Evolutionary conservation across 2,888 invertebrate species (phyloP).

Genomic region (Dynastes maya): DNA sequence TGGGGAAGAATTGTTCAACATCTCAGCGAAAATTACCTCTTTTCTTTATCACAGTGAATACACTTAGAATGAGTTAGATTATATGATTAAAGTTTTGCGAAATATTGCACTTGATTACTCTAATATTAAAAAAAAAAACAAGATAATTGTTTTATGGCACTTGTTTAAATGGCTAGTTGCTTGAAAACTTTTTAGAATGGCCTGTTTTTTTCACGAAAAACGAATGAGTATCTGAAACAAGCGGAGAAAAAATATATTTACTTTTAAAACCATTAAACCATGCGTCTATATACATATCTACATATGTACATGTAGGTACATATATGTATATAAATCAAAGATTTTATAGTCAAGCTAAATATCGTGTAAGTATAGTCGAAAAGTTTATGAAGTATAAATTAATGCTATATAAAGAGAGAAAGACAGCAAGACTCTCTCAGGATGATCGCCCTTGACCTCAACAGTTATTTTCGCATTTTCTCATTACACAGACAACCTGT

Average conservation of each 20-base stretch:
- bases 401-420: conserved; percentile 19
- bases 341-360: neutral
- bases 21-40: conserved; percentile 56
- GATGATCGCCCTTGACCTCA: conserved; percentile 37
- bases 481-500: conserved; percentile 37
- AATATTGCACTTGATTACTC: conserved; percentile 67
- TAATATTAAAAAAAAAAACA: conserved; percentile 27
- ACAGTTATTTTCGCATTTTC: conserved; percentile 38
- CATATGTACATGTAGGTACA: neutral
- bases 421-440: conserved; percentile 5
- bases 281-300: neutral
- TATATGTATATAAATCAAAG: conserved; percentile 3
- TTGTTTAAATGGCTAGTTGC: conserved; percentile 59
- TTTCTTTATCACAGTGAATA: conserved; percentile 66
- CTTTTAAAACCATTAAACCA: neutral
- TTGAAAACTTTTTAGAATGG: conserved; percentile 53
- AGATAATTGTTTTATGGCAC: conserved; percentile 58
- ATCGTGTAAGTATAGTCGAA: neutral
- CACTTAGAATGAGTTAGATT: conserved; percentile 48
- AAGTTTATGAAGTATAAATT: conserved; percentile 30
- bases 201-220: conserved; percentile 37
- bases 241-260: neutral
- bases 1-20: conserved; percentile 62
- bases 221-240: conserved; percentile 30
- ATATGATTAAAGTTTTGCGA: conserved; percentile 57